phyloP scores from a whole-genome alignment of 2,113 vertebrate species.

The Forbesichthys papilliferus region DNA sequence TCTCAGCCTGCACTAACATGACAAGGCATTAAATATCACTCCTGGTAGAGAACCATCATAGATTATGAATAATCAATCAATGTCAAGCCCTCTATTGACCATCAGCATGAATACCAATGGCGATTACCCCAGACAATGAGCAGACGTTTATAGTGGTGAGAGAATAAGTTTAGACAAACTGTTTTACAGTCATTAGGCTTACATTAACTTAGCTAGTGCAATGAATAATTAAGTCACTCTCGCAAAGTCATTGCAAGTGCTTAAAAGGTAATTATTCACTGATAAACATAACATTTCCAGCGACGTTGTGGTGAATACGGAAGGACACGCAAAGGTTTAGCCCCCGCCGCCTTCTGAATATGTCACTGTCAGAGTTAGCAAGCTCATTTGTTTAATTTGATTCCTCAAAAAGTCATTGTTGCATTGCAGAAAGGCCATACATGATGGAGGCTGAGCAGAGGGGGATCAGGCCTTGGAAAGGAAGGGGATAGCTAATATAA shows the following conservation, averaged over 20 bases:
- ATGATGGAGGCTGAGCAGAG: constrained; percentile 25
- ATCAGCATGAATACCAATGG: background rate
- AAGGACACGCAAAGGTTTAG: constrained; percentile 43
- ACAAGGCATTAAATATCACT: background rate
- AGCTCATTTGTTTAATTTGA: constrained; percentile 68
- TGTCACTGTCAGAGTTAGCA: constrained; percentile 48
- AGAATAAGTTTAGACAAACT: constrained; percentile 18
- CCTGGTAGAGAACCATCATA: constrained; percentile 8
- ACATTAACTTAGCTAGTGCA: constrained; percentile 58
- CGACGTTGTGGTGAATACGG: constrained; percentile 49
- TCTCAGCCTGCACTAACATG: too few species aligned
- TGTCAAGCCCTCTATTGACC: background rate
- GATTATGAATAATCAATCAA: constrained; percentile 26
- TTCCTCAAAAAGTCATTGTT: constrained; percentile 55
- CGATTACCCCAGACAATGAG: constrained; percentile 9
- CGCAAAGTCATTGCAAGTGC: constrained; percentile 67
- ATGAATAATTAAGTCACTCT: constrained; percentile 71
- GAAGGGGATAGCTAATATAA: constrained; percentile 58
- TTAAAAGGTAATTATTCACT: constrained; percentile 75
- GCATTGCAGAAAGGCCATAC: constrained; percentile 40
- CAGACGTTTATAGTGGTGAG: constrained; percentile 14
- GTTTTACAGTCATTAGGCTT: constrained; percentile 53
- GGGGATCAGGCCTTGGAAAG: constrained; percentile 3
- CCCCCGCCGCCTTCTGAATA: constrained; percentile 45
- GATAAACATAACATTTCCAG: constrained; percentile 66